Evolutionary conservation across 2,797 vertebrate genomes (phyloP).

Genomic region (Halcyon leucocephala): DNA sequence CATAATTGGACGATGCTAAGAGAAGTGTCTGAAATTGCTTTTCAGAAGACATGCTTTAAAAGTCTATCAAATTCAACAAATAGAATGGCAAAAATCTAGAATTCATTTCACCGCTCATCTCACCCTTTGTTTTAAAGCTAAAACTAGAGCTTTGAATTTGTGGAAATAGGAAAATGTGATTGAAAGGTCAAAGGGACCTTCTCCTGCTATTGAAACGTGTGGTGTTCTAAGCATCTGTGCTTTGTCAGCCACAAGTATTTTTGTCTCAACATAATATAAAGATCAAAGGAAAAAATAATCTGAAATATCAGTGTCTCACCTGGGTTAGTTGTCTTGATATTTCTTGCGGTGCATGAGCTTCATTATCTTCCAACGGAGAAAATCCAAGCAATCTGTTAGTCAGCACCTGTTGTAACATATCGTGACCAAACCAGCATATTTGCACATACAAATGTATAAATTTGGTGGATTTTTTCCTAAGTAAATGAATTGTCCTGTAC

Average conservation of each 20-base stretch:
- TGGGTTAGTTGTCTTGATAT: not conserved
- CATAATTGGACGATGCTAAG: conserved; percentile 26
- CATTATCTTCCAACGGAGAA: not conserved
- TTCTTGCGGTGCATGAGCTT: not conserved
- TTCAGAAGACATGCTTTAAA: conserved; percentile 30
- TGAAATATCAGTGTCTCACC: not conserved
- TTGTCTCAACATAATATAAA: not conserved
- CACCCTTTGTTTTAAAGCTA: not conserved
- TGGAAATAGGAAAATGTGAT: rapidly evolving
- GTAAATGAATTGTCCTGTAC: not conserved
- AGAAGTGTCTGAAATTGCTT: conserved; percentile 26
- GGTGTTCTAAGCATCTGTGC: not conserved
- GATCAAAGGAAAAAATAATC: not conserved
- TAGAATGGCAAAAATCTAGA: not conserved
- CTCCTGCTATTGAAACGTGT: not conserved
- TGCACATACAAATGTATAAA: not conserved
- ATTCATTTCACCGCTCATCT: not conserved
- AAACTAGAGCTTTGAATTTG: not conserved
- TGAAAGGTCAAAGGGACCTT: not conserved
- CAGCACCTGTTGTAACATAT: not conserved
- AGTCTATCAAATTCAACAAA: conserved; percentile 17
- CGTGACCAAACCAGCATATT: rapidly evolving
- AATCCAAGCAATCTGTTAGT: not conserved
- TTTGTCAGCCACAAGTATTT: not conserved
- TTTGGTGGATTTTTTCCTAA: not conserved